A percentile compares a stretch with the other conserved stretches of the same genome.
Conservation (phyloP, 2,888 invertebrate genomes). For the Nephrotoma appendiculata region DNA sequence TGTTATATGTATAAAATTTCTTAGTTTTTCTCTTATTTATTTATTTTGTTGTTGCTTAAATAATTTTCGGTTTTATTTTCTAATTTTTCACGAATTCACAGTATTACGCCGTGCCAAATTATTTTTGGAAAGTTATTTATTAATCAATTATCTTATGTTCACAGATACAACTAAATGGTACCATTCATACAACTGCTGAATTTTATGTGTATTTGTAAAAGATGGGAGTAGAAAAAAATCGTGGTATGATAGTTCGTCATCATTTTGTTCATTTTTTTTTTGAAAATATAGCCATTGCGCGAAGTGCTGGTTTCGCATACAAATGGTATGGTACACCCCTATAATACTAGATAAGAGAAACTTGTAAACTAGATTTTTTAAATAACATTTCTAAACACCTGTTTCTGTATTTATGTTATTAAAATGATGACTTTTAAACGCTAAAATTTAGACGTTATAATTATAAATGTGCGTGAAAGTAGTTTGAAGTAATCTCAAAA, state of each 20-base stretch:
- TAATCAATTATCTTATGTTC: not conserved
- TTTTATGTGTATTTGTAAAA: not conserved
- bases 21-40: not conserved
- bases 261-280: not conserved
- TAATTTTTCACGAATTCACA: not conserved
- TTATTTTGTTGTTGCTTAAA: not conserved
- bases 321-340: too few species aligned
- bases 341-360: too few species aligned
- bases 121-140: slow-evolving; percentile 27
- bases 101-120: slow-evolving; percentile 19
- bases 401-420: not conserved
- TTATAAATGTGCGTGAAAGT: not conserved
- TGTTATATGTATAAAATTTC: not conserved
- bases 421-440: not conserved
- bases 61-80: not conserved
- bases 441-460: not conserved
- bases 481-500: not conserved
- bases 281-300: not conserved
- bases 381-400: not conserved
- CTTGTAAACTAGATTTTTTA: too few species aligned
- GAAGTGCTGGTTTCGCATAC: not conserved
- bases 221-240: not conserved
- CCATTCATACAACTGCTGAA: not conserved
- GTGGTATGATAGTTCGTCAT: not conserved
- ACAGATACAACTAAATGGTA: not conserved